Evolutionary conservation across 2,797 vertebrate genomes (phyloP).

Genomic region (Danio choprae): DNA sequence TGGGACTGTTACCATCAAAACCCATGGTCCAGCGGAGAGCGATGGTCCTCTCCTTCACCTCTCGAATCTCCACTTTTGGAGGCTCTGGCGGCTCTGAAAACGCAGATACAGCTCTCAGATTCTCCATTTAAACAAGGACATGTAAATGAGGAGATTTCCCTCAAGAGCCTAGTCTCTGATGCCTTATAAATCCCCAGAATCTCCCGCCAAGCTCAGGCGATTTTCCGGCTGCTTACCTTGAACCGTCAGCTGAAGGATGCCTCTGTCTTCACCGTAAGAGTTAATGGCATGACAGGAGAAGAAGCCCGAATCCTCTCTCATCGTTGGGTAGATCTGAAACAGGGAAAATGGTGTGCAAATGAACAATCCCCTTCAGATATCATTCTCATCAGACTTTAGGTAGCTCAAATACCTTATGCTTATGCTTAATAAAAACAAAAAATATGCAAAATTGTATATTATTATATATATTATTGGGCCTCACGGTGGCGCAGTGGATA

Average conservation of each 20-base stretch:
- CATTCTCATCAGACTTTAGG: too few relatives aligned
- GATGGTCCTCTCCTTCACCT: conserved; percentile 94
- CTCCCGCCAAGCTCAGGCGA: conserved; percentile 1
- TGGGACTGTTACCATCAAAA: conserved; percentile 97
- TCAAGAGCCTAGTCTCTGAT: neutral
- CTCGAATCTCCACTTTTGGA: conserved; percentile 96
- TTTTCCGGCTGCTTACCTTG: conserved; percentile 84
- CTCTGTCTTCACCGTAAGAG: conserved; percentile 96
- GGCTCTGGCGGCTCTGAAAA: conserved; percentile 92
- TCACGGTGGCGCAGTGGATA: too few relatives aligned
- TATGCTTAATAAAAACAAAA: too few relatives aligned
- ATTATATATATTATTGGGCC: too few relatives aligned
- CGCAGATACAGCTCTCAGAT: conserved; percentile 5
- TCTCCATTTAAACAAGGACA: conserved; percentile 3
- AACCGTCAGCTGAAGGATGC: conserved; percentile 97
- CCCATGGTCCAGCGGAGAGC: conserved; percentile 98
- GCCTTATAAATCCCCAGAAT: conserved; percentile 5
- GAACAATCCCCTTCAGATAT: too few relatives aligned
- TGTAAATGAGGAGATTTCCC: conserved; percentile 19
- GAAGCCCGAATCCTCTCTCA: conserved; percentile 97
- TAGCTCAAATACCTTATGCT: too few relatives aligned
- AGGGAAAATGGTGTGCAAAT: neutral
- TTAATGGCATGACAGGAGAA: conserved; percentile 99
- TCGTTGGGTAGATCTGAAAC: conserved; percentile 92
- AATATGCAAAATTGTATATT: too few relatives aligned